Conservation (phyloP, 1,140 invertebrate genomes). For the Orussus abietinus region DNA sequence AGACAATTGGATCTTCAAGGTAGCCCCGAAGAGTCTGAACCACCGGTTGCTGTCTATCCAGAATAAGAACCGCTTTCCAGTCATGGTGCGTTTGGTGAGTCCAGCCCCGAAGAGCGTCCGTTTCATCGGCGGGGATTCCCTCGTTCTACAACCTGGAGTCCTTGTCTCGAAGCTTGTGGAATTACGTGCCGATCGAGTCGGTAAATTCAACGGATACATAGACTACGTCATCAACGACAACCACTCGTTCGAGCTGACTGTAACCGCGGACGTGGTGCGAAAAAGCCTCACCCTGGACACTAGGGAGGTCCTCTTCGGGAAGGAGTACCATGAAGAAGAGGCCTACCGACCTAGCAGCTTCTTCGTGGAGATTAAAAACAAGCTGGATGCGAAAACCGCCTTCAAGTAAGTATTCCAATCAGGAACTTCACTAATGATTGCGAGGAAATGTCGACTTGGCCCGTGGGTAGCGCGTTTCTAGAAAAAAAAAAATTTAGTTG, state of each 20-base stretch:
- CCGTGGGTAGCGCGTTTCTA: no score
- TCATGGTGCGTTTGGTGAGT: conserved; percentile 22
- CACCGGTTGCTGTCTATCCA: conserved; percentile 18
- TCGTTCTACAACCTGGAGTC: conserved; percentile 13
- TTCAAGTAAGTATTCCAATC: conserved; percentile 16
- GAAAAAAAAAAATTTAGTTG: no score
- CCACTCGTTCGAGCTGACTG: conserved; percentile 28
- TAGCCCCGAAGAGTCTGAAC: conserved; percentile 20
- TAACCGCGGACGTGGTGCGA: conserved; percentile 27
- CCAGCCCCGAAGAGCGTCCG: conserved; percentile 8
- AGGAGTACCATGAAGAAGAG: conserved; percentile 16
- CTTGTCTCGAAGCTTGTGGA: conserved; percentile 16
- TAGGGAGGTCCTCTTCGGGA: conserved; percentile 15
- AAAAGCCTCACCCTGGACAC: conserved; percentile 24
- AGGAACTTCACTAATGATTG: no score
- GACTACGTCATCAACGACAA: conserved; percentile 37
- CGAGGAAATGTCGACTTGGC: no score
- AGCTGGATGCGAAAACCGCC: conserved; percentile 13
- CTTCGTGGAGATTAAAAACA: conserved; percentile 20
- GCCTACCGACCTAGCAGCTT: conserved; percentile 15
- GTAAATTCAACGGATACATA: conserved; percentile 25
- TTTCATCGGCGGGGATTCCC: conserved; percentile 18
- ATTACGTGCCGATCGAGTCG: conserved; percentile 15
- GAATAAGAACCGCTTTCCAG: conserved; percentile 29
- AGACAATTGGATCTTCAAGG: no score